Evolutionary conservation across 2,888 invertebrate species (phyloP).

Genomic region (Mythimna lalbum): DNA sequence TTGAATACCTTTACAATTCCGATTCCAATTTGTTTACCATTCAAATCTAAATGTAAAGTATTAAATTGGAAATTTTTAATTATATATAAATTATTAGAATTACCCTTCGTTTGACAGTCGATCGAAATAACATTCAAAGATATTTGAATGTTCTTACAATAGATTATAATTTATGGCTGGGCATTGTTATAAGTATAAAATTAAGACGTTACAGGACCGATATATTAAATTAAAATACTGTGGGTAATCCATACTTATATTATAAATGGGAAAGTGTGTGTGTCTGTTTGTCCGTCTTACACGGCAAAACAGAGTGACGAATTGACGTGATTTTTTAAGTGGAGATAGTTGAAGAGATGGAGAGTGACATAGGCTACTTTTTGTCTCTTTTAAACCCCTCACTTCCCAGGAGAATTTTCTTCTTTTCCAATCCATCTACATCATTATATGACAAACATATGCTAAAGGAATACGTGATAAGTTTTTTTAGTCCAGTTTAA

Average conservation of each 20-base stretch:
- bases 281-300: no score
- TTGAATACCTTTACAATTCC: background rate
- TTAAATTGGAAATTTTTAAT: slow-evolving; percentile 6
- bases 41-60: slow-evolving; percentile 4
- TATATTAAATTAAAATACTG: background rate
- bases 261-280: no score
- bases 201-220: background rate
- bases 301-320: no score
- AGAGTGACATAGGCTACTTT: no score
- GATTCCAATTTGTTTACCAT: background rate
- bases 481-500: slow-evolving; percentile 15
- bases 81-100: background rate
- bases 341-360: no score
- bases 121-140: slow-evolving; percentile 3
- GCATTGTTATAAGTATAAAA: background rate
- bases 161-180: background rate
- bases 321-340: no score
- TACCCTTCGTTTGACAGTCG: background rate
- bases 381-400: no score
- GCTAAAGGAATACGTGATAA: slow-evolving; percentile 6
- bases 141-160: background rate
- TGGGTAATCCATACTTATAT: no score
- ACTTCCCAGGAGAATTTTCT: no score
- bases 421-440: slow-evolving; percentile 6
- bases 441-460: slow-evolving; percentile 1